Evolutionary conservation across 2,888 invertebrate genomes (phyloP), one percentile per base, ranked within the genome.

Genomic region (Drosophila multiciliata): DNA sequence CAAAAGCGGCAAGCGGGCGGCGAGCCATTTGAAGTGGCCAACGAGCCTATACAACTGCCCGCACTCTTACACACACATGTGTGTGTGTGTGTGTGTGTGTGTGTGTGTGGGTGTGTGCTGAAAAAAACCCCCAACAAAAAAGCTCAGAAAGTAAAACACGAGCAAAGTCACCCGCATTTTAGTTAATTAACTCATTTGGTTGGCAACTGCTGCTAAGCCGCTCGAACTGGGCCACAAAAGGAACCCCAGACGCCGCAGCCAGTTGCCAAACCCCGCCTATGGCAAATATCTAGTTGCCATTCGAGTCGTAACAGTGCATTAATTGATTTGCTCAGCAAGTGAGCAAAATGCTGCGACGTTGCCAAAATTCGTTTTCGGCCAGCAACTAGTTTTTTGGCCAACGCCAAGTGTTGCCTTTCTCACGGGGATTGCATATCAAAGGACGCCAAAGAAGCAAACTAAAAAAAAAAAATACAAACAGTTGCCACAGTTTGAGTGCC

Each of bases 101-200:
- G 6, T 6, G 59, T 62, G 33, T 40, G 38, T 58, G 55, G 54
- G 57, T 64, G 54, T 53, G 57, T 50, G 33, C n/a, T 65, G 53
- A 52, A 20, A 60, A 45, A 57, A 54, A 61, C 17, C 17, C 0
- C 29, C 29, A 29, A 50, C 17, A 29, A 50, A 53, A 53, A 45
- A 45, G 15, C 15, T 26, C 23, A 29, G 8, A 64, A 69, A 67
- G 78, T 75, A 60, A 86, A 82, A 60, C 50, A 73, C 52, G 61
- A 62, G 84, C 82, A 91, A 90, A 90, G 87, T 90, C 87, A 87
- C 92, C 92, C 92, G 92, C 92, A 92, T 92, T 92, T 92, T 92
- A 92, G 92, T 92, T 92, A 92, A 92, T 92, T 92, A 92, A 92
- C 92, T 92, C 92, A 92, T 92, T 92, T 92, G 91, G 89, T 91